These are phyloP conservation scores for Chondrosia reniformis DNA, from an alignment of 37 sponge, comb jelly and placozoan genomes.

Conservation along the genomic window DNA sequence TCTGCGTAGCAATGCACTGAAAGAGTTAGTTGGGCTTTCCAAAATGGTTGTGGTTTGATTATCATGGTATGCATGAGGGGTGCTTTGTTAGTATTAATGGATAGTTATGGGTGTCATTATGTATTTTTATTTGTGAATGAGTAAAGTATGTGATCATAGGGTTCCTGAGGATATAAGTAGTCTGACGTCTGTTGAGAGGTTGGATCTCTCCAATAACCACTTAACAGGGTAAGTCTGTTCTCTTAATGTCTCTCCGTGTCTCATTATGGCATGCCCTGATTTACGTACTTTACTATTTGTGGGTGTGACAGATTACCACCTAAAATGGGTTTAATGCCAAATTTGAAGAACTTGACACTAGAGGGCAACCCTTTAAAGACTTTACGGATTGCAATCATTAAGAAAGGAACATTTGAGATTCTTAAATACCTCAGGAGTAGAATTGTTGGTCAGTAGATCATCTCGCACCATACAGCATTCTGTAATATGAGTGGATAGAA, in stretches of 20 bases:
- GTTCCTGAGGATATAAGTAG: slow-evolving; percentile 53
- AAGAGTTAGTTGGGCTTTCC: slow-evolving; percentile 22
- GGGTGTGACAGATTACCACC: slow-evolving; percentile 51
- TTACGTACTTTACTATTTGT: background rate
- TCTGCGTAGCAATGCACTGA: slow-evolving; percentile 69
- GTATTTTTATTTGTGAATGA: background rate
- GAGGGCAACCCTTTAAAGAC: slow-evolving; percentile 75
- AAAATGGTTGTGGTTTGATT: background rate
- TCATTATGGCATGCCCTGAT: background rate
- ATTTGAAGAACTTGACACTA: slow-evolving; percentile 56
- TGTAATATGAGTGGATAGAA: background rate
- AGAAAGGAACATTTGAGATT: slow-evolving; percentile 72
- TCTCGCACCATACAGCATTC: background rate
- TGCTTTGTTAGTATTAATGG: background rate
- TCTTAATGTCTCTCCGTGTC: no score
- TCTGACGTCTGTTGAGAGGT: slow-evolving; percentile 50
- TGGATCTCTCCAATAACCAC: slow-evolving; percentile 77
- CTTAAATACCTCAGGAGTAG: slow-evolving; percentile 68
- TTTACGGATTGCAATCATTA: slow-evolving; percentile 60
- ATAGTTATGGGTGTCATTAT: background rate
- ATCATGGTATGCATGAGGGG: background rate
- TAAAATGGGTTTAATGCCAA: slow-evolving; percentile 59
- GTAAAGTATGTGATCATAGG: slow-evolving; percentile 25
- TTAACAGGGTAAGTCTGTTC: slow-evolving; percentile 47
- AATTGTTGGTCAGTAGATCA: slow-evolving; percentile 33